Base-by-base conservation (phyloP, 2,888 invertebrate genomes). In the Argyra leucocephala region DNA sequence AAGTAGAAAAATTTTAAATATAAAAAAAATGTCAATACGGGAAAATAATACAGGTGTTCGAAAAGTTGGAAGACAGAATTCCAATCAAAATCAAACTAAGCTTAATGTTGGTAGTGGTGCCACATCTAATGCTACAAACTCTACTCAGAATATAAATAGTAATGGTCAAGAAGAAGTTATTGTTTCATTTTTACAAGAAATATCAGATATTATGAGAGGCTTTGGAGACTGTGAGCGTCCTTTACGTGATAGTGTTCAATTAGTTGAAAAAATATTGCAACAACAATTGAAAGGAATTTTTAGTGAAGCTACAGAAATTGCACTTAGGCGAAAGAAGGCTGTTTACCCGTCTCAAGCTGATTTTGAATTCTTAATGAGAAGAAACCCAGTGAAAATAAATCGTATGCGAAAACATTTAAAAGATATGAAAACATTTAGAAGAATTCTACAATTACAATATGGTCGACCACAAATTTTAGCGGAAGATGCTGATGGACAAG, bases 161-260 rank as follows among this genome's bases (percentile, higher is more conserved):
- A 59, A 48, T 5, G 15, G 12, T 1, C n/a, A 18, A 3, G 59
- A 59, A 2, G 59, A 59, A 9, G 7, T 9, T 9, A 1, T n/a
- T 3, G 61, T 61, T 9, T 26, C 24, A 18, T 61, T 61, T 26
- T 6, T 26, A 1, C 21, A 61, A 26, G 91, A 93, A 80, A 91
- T 93, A 70, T 87, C 89, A 0, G 84, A 86, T 72, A 93, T 93
- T 86, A 91, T 93, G 94, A 90, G 92, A 72, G 94, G 93, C n/a
- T 92, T 94, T 75, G 96, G 96, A 0, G 96, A 96, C 74, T 89
- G 89, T 73, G 86, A 88, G 22, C 87, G 87, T 68, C 94, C 95
- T 0, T 84, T 90, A 59, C 83, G 86, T 0, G 91, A 91, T 61
- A 90, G 94, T 1, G 93, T 94, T 0, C 85, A 87, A 65, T 80